Evolutionary conservation across 2,113 vertebrate genomes (phyloP).

Genomic region (Neolamprologus fasciatus): DNA sequence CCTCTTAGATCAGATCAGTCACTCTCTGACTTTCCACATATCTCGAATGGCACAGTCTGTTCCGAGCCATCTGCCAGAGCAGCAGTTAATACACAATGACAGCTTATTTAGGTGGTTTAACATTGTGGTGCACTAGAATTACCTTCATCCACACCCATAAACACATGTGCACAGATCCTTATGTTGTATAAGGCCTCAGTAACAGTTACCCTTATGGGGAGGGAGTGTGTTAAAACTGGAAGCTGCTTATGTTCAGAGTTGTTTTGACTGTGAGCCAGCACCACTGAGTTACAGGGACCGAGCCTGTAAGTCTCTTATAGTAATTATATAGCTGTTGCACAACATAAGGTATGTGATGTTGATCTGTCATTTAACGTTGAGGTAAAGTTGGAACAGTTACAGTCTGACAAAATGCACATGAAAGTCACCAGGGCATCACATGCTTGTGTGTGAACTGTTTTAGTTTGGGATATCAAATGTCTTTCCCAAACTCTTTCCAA

Average conservation of each 20-base stretch:
- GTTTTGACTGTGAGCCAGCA: not conserved
- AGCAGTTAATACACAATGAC: not conserved
- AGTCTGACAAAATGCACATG: not conserved
- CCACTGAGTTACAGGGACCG: not conserved
- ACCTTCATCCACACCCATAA: not conserved
- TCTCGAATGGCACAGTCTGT: not conserved
- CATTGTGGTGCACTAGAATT: not conserved
- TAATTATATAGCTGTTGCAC: not conserved
- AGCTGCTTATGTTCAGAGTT: not conserved
- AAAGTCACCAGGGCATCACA: slow-evolving; percentile 25
- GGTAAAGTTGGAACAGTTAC: not conserved
- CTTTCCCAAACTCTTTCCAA: slow-evolving; percentile 12
- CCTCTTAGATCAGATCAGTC: not conserved
- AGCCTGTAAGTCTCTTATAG: not conserved
- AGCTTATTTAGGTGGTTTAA: not conserved
- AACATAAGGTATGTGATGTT: not conserved
- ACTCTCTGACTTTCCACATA: not conserved
- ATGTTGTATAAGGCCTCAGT: not conserved
- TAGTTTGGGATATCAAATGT: slow-evolving; percentile 53
- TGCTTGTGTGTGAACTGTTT: slow-evolving; percentile 21
- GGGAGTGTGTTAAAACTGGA: not conserved
- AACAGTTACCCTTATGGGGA: not conserved
- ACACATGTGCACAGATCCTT: not conserved
- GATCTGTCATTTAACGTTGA: not conserved
- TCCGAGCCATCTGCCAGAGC: not conserved